These are phyloP conservation scores for Dryobotodes eremita DNA, from an alignment of 2,888 invertebrate species.

Conservation along the genomic window DNA sequence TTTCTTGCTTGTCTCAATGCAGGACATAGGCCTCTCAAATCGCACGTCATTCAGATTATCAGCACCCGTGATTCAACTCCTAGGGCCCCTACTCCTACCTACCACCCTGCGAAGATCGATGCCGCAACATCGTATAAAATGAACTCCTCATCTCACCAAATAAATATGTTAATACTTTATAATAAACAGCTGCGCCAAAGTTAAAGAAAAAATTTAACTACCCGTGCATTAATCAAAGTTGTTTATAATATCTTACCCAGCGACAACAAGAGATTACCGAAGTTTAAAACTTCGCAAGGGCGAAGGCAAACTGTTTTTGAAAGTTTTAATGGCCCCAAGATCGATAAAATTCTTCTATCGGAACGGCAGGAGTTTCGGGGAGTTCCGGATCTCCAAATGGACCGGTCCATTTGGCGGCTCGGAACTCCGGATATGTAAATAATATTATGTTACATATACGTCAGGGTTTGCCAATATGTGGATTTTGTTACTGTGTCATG, in stretches of 20 bases:
- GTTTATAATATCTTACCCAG: conserved; percentile 20
- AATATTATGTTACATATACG: conserved; percentile 21
- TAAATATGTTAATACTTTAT: background rate
- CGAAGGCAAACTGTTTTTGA: conserved; percentile 34
- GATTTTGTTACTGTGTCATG: conserved; percentile 35
- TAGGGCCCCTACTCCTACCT: background rate
- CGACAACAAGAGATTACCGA: conserved; percentile 19
- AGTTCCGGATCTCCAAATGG: too few relatives aligned
- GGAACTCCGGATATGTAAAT: conserved; percentile 30
- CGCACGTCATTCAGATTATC: background rate
- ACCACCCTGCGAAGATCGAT: background rate
- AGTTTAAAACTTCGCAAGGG: conserved; percentile 29
- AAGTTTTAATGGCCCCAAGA: conserved; percentile 40
- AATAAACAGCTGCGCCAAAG: background rate
- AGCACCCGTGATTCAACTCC: background rate
- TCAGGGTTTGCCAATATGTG: conserved; percentile 24
- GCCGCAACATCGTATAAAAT: background rate
- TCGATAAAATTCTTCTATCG: conserved; percentile 41
- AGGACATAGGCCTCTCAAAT: background rate
- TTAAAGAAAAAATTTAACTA: background rate
- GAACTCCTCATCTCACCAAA: background rate
- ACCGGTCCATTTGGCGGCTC: conserved; percentile 9
- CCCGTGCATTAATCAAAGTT: background rate
- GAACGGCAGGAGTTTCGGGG: background rate
- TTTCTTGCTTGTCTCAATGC: background rate